Evolutionary conservation across 2,797 vertebrate genomes (phyloP), one percentile per base, ranked within the genome.

Genomic region (Coilia nasus): DNA sequence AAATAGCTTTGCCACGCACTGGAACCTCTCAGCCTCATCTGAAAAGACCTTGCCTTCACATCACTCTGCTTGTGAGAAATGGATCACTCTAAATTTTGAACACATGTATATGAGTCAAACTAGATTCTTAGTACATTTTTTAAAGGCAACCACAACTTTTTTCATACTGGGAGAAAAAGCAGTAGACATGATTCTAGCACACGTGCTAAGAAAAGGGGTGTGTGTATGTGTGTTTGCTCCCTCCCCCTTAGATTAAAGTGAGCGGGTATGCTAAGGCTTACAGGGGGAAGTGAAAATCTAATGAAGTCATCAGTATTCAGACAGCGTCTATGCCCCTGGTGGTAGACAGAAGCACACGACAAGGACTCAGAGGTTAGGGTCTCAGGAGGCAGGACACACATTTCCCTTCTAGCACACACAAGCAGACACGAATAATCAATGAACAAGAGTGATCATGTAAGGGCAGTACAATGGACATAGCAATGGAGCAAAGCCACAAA

Each of bases 231-330:
- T 67, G 64, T 25, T 9, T n/a, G 28, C 28, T 71, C 25, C 64
- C 28, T 5, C 62, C 28, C 62, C 23, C 14, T 31, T 12, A 23
- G 64, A 71, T 85, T 75, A 82, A 78, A 81, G 78, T 83, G 62
- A 84, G 87, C 84, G 84, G 50, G 86, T 86, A 86, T 83, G 83
- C 87, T 81, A 47, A 81, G 88, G 94, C 95, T 95, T 94, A 93
- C 95, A 92, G 92, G 94, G 92, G 93, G 91, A 92, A 93, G 93
- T 94, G 93, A 90, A 93, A 92, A 92, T 92, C 93, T 95, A 94
- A 94, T 94, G 94, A 95, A 94, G 93, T 94, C 92, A 95, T 96
- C 95, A 95, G 94, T 94, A 96, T 96, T 95, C 95, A 95, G 75
- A 89, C 90, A 88, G 91, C 92, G 93, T 94, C 92, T 92, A 90